phyloP scores from a whole-genome alignment of 2,113 vertebrate species.

The Ctenomys sociabilis region DNA sequence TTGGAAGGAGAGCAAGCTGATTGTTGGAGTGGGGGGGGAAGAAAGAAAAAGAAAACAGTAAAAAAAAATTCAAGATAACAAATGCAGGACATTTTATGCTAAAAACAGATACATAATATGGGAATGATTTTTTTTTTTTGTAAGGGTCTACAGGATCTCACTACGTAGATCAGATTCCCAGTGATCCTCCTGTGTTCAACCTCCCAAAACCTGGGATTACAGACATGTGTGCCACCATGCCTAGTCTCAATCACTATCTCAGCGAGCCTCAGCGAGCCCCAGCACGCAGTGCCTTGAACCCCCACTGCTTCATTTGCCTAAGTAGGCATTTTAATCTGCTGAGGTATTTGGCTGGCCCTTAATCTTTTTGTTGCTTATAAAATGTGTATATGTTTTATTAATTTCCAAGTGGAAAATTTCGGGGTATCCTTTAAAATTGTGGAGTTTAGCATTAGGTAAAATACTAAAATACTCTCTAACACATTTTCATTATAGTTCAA shows the following conservation, averaged over 20 bases:
- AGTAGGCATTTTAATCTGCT: too few species aligned
- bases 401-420: conserved; percentile 12
- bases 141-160: too few species aligned
- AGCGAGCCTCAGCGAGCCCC: too few species aligned
- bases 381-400: conserved; percentile 42
- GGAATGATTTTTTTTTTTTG: background rate
- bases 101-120: conserved; percentile 31
- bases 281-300: too few species aligned
- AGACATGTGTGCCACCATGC: too few species aligned
- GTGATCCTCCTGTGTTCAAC: too few species aligned
- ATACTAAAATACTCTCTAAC: background rate
- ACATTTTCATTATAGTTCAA: conserved; percentile 47
- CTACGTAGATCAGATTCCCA: too few species aligned
- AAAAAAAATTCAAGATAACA: background rate
- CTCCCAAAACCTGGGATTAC: too few species aligned
- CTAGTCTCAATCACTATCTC: too few species aligned
- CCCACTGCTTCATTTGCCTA: too few species aligned
- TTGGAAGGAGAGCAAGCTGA: background rate
- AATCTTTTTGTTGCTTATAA: conserved; percentile 36
- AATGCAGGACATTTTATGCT: conserved; percentile 19
- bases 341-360: too few species aligned
- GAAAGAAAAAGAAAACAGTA: background rate
- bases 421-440: background rate
- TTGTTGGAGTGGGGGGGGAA: background rate
- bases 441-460: conserved; percentile 17